These are phyloP conservation scores for Enhydra lutris DNA, from an alignment of 2,113 vertebrate genomes.

Conservation along the genomic window DNA sequence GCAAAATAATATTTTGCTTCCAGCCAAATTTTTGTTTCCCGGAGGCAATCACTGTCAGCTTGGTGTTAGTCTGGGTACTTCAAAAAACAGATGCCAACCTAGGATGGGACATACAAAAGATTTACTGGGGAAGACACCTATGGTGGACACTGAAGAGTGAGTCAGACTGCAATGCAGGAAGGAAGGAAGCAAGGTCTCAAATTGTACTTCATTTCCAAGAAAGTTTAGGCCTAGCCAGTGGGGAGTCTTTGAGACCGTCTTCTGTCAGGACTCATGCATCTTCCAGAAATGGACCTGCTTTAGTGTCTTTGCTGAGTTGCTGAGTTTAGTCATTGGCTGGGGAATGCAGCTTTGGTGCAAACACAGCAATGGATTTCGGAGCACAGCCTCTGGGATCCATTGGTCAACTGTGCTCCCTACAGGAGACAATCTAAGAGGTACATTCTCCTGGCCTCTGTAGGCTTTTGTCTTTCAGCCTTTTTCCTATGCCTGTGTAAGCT, in stretches of 20 bases:
- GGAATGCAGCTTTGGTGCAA: background rate
- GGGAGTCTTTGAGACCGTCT: background rate
- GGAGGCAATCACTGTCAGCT: background rate
- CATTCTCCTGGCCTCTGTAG: background rate
- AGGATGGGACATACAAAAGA: background rate
- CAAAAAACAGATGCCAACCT: background rate
- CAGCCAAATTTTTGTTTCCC: background rate
- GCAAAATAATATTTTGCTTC: background rate
- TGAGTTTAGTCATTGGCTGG: background rate
- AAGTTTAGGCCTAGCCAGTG: background rate
- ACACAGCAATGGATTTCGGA: background rate
- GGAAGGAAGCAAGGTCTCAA: background rate
- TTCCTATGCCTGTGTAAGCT: background rate
- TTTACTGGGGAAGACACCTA: background rate
- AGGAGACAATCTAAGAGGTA: background rate
- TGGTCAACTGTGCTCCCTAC: background rate
- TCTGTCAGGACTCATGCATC: background rate
- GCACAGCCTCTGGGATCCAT: background rate
- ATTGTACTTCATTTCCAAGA: background rate
- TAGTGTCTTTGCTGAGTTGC: background rate
- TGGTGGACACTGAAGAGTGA: background rate
- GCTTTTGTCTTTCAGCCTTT: background rate
- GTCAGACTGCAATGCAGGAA: background rate
- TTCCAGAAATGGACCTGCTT: background rate
- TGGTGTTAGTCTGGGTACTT: background rate